Evolutionary conservation across 2,113 vertebrate species (phyloP).

Genomic region (Lepus americanus): DNA sequence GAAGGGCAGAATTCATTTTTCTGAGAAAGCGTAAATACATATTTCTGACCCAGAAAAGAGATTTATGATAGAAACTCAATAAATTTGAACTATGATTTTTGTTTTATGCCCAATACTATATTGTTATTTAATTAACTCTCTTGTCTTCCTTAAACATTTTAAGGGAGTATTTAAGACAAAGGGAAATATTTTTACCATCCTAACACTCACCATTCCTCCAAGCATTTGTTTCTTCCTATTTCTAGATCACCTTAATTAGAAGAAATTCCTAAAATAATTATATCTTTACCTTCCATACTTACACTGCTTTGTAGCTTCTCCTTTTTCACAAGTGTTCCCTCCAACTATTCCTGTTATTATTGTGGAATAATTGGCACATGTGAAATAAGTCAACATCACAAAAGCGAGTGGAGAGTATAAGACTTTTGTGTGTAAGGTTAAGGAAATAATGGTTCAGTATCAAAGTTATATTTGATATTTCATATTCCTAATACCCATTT

Average conservation of each 20-base stretch:
- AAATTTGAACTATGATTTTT: not conserved
- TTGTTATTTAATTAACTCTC: not conserved
- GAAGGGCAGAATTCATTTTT: not conserved
- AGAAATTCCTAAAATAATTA: slow-evolving; percentile 27
- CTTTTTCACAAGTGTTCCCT: not conserved
- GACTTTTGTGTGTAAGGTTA: not conserved
- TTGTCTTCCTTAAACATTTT: not conserved
- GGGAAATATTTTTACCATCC: not conserved
- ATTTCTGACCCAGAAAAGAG: not conserved
- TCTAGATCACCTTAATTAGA: not conserved
- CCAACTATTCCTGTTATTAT: not conserved
- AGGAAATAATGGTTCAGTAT: not conserved
- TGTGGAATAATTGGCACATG: not conserved
- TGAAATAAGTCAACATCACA: not conserved
- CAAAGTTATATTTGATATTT: not conserved
- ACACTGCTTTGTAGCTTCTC: not conserved
- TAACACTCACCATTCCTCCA: not conserved
- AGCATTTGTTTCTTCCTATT: not conserved
- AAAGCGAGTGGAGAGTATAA: not conserved
- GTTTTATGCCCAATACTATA: not conserved
- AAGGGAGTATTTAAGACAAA: not conserved
- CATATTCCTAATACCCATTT: not conserved
- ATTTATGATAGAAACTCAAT: not conserved
- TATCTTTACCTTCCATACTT: not conserved
- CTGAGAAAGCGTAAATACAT: not conserved